A percentile compares a stretch with the other conserved stretches of the same genome.
Conservation (phyloP, 1,140 invertebrate genomes). For the Drosophila murphyi region DNA sequence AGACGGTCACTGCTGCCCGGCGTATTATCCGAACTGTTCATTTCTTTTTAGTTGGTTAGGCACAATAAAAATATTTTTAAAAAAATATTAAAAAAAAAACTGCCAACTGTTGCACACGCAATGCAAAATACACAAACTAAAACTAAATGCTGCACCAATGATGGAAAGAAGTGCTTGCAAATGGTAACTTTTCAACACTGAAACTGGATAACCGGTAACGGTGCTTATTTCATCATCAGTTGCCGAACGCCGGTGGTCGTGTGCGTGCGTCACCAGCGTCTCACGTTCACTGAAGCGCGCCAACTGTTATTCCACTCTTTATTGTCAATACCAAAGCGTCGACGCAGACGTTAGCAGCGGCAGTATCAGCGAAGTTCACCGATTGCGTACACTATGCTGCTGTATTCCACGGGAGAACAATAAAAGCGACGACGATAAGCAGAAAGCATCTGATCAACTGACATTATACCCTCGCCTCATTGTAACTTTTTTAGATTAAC, state of each 20-base stretch:
- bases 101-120: not conserved
- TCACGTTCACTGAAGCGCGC: conserved; percentile 41
- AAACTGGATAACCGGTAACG: conserved; percentile 7
- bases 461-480: not conserved
- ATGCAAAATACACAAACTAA: conserved; percentile 1
- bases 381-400: conserved; percentile 4
- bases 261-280: conserved; percentile 44
- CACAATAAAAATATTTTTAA: not conserved
- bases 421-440: not conserved
- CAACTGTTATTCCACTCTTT: not conserved
- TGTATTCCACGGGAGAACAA: not conserved
- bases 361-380: not conserved
- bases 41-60: not conserved
- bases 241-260: conserved; percentile 17
- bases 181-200: not conserved
- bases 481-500: not conserved
- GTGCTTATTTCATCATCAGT: conserved; percentile 14
- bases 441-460: not conserved
- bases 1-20: conserved; percentile 7
- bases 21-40: not conserved
- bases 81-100: not conserved
- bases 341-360: conserved; percentile 11
- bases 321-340: not conserved
- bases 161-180: not conserved
- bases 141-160: not conserved